Percentiles rank a stretch among this genome's conserved stretches.
phyloP scores from a whole-genome alignment of 1,140 invertebrate species.

The Magallana gigas region DNA sequence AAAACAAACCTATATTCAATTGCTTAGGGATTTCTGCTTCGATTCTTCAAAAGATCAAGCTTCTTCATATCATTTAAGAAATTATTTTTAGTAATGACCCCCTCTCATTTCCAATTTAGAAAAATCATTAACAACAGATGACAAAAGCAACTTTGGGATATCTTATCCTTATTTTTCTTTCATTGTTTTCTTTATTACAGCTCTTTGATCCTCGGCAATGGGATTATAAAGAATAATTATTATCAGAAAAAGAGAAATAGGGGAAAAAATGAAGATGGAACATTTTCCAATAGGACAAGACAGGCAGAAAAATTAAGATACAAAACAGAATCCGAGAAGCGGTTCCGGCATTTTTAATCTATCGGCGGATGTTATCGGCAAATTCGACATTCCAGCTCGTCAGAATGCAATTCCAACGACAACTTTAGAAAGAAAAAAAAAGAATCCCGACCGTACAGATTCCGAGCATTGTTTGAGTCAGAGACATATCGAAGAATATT shows the following conservation, averaged over 20 bases:
- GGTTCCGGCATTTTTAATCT: constrained; percentile 12
- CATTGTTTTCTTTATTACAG: neutral
- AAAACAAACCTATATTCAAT: no score
- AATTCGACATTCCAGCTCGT: neutral
- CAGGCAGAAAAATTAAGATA: neutral
- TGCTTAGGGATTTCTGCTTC: no score
- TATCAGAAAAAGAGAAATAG: no score
- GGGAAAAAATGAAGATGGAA: neutral
- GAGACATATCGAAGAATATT: neutral
- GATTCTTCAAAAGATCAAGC: no score
- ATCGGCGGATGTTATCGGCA: neutral
- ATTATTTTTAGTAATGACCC: no score
- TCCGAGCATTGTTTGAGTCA: neutral
- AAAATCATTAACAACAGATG: no score
- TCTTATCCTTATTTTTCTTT: neutral
- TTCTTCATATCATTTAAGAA: no score
- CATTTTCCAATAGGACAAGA: neutral
- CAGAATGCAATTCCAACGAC: neutral
- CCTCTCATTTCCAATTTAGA: no score
- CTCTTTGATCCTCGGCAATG: neutral
- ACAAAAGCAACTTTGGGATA: no score
- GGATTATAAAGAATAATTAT: neutral
- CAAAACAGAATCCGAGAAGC: neutral
- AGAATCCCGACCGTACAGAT: neutral
- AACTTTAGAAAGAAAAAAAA: neutral